A percentile compares a stretch with the other conserved stretches of the same genome.
These are phyloP conservation scores for Halesus radiatus DNA, from an alignment of 1,140 invertebrate species.

Conservation along the genomic window DNA sequence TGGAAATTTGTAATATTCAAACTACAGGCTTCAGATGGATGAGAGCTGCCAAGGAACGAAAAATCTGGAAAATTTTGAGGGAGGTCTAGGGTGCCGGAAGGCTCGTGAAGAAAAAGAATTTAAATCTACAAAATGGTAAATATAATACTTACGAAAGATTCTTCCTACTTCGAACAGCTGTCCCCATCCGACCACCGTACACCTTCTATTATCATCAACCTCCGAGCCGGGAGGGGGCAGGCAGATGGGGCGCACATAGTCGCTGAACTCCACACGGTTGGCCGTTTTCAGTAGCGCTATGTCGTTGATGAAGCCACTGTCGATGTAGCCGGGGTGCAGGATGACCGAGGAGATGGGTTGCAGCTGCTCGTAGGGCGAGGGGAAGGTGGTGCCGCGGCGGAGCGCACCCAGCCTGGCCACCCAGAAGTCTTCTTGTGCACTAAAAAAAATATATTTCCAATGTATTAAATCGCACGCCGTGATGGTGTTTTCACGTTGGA, in stretches of 20 bases:
- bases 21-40: too few species aligned
- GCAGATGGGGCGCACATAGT: slow-evolving; percentile 83
- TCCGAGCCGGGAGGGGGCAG: slow-evolving; percentile 71
- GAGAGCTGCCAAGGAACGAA: too few species aligned
- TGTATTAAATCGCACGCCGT: too few species aligned
- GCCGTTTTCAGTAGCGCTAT: slow-evolving; percentile 80
- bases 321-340: slow-evolving; percentile 82
- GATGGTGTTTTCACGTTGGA: too few species aligned
- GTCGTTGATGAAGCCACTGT: slow-evolving; percentile 85
- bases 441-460: too few species aligned
- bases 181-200: slow-evolving; percentile 87
- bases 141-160: slow-evolving; percentile 82
- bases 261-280: slow-evolving; percentile 77
- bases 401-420: slow-evolving; percentile 83
- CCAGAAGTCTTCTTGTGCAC: slow-evolving; percentile 83
- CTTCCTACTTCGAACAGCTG: slow-evolving; percentile 84
- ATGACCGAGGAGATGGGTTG: slow-evolving; percentile 75
- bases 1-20: too few species aligned
- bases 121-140: too few species aligned
- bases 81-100: too few species aligned
- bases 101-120: too few species aligned
- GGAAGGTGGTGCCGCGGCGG: slow-evolving; percentile 78
- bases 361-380: slow-evolving; percentile 82
- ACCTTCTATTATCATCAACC: slow-evolving; percentile 75
- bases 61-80: too few species aligned